A percentile compares a stretch with the other conserved stretches of the same genome.
These are phyloP conservation scores for Coregonus clupeaformis DNA, from an alignment of 2,113 vertebrate species.

Conservation along the genomic window DNA sequence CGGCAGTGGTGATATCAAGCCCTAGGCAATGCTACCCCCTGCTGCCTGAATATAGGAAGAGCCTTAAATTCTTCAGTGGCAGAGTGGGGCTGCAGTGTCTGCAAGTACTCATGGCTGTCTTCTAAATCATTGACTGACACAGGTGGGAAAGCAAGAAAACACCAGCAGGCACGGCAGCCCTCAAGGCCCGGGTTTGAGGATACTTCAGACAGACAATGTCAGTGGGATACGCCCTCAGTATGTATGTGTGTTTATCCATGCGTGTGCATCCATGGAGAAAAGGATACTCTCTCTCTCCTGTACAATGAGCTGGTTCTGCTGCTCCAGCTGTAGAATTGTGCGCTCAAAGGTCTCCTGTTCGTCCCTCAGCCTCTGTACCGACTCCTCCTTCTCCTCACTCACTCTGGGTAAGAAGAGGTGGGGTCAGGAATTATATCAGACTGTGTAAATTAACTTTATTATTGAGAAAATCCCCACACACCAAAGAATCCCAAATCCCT, in stretches of 20 bases:
- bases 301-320: slow-evolving; percentile 88
- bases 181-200: no score
- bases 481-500: neutral
- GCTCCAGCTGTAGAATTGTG: slow-evolving; percentile 90
- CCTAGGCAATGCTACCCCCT: slow-evolving; percentile 73
- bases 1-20: neutral
- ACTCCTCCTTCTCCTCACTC: slow-evolving; percentile 94
- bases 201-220: no score
- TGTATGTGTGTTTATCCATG: no score
- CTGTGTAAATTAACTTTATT: neutral
- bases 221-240: no score
- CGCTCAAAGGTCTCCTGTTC: slow-evolving; percentile 90
- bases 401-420: slow-evolving; percentile 73
- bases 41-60: slow-evolving; percentile 15
- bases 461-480: neutral
- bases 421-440: slow-evolving; percentile 25
- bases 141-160: no score
- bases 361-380: slow-evolving; percentile 83
- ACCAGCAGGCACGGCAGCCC: no score
- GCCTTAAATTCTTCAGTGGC: neutral
- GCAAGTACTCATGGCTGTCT: no score
- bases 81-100: neutral
- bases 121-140: no score
- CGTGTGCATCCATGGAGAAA: neutral
- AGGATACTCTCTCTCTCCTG: slow-evolving; percentile 97